Conservation (phyloP, 2,888 invertebrate genomes). For the Caenorhabditis auriculariae region DNA sequence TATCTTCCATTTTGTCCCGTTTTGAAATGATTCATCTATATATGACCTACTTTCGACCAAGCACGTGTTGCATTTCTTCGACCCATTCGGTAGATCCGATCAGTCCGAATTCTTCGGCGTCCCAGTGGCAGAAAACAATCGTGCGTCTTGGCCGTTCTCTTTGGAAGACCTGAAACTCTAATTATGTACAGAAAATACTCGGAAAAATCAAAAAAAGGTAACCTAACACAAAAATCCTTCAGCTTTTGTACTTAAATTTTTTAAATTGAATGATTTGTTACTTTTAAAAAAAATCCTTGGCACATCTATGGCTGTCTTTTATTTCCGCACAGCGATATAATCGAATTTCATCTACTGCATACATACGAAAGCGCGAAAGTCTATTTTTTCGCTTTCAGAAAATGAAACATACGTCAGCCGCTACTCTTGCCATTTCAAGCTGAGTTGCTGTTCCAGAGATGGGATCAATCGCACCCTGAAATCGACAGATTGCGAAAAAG, state of each 20-base stretch:
- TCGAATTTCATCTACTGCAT: no score
- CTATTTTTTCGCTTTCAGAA: background rate
- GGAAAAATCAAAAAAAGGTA: background rate
- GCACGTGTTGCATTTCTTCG: constrained; percentile 58
- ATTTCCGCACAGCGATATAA: no score
- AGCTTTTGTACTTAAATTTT: no score
- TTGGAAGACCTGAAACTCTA: background rate
- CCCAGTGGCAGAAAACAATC: constrained; percentile 66
- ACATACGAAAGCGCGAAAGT: background rate
- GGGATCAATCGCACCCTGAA: constrained; percentile 66
- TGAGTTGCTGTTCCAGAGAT: constrained; percentile 67
- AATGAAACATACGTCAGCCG: constrained; percentile 1
- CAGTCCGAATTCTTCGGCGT: constrained; percentile 66
- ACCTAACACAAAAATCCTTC: background rate
- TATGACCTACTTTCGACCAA: constrained; percentile 8
- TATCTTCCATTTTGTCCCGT: no score
- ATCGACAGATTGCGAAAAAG: background rate
- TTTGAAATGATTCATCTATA: no score
- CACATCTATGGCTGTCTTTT: no score
- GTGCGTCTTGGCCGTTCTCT: constrained; percentile 49
- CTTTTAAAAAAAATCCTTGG: no score
- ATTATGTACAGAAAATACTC: background rate
- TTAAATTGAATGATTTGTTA: no score
- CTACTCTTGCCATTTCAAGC: constrained; percentile 63
- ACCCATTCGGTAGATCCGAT: constrained; percentile 68